Conservation (phyloP, 2,888 invertebrate species). For the Rhagium mordax region DNA sequence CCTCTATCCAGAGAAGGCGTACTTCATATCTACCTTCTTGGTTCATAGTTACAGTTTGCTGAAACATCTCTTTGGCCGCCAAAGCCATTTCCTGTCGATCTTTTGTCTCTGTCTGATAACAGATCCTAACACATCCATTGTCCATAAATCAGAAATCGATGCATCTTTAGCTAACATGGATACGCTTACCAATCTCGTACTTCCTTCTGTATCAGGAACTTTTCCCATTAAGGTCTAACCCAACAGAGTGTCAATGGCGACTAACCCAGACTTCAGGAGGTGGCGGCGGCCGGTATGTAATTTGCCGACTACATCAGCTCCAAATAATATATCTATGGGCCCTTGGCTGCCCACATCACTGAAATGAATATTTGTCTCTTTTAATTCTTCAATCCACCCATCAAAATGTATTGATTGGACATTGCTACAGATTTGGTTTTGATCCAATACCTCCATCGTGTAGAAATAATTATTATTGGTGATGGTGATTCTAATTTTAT, state of each 20-base stretch:
- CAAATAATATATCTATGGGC: neutral
- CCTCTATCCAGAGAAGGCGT: too few relatives aligned
- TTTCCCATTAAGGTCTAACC: neutral
- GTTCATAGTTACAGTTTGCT: neutral
- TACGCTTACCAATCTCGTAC: neutral
- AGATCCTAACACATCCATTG: too few relatives aligned
- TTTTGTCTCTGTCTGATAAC: too few relatives aligned
- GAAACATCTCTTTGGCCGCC: neutral
- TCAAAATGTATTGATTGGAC: neutral
- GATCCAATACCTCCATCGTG: neutral
- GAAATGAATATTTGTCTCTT: neutral
- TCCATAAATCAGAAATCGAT: neutral
- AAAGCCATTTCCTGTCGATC: neutral
- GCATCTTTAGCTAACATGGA: neutral
- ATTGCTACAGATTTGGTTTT: neutral
- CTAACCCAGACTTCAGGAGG: neutral
- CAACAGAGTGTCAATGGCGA: neutral
- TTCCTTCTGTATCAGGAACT: neutral
- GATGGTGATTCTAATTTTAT: neutral
- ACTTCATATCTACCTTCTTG: neutral
- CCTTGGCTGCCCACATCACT: neutral
- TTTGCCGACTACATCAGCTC: neutral
- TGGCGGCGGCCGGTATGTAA: neutral
- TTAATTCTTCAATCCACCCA: neutral
- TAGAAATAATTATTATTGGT: neutral